Evolutionary conservation across 1,140 invertebrate species (phyloP), one percentile per base, ranked within the genome.

Genomic region (Archegozetes longisetosus): DNA sequence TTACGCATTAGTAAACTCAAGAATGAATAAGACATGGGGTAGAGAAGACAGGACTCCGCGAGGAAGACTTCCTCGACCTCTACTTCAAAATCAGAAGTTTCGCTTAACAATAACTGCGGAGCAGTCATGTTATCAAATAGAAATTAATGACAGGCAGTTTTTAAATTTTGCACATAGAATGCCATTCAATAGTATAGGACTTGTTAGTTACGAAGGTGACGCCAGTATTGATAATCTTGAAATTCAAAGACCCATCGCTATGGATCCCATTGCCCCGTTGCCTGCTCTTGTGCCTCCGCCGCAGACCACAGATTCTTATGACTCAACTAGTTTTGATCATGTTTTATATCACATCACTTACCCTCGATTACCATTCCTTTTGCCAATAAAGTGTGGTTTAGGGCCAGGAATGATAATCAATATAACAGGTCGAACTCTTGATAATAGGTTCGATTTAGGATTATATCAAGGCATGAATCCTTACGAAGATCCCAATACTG

Each of bases 371-470:
- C 57, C 57, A 50, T 14, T 58, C 4, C 40, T 58, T 17, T 40
- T 50, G 49, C 57, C 57, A 50, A 58, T 58, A 40, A 58, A 58
- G 2, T 20, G 17, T 20, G 57, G 57, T 4, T 24, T 58, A 20
- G 4, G 20, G 26, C 2, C 47, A 13, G 57, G 57, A 12, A 58
- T 58, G 57, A 25, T 58, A 14, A 23, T 58, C 20, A 3, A 13
- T 12, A 58, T 58, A 14, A 47, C 48, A 29, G 57, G 57, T 28
- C 57, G 26, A 28, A 14, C 49, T 9, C 48, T 26, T 17, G 57
- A 47, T 3, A 58, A 58, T 53, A 40, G 57, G 6, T 58, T 58
- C 48, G 57, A 58, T 46, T n/a, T 58, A 6, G 49, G 57, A 17
- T 25, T 58, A 2, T 58, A 50, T 24, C 57, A 58, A 23, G 57